Conservation (phyloP, 2,797 vertebrate species). For the Oreortyx pictus region DNA sequence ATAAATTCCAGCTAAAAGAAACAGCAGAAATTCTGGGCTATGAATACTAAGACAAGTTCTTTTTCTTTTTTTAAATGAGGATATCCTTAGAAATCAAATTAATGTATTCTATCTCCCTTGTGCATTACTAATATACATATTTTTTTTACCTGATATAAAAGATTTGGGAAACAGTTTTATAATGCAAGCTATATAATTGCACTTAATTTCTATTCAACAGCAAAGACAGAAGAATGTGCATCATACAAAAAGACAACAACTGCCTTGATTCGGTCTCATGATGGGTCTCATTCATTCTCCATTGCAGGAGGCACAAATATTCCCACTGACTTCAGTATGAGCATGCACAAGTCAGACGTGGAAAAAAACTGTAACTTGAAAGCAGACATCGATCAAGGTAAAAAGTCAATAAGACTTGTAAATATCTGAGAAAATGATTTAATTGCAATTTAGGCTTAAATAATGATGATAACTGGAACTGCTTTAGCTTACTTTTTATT, state of each 20-base stretch:
- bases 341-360: background rate
- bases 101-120: background rate
- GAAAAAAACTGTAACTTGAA: constrained; percentile 26
- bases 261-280: background rate
- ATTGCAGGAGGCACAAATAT: background rate
- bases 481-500: background rate
- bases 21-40: background rate
- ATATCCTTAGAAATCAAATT: background rate
- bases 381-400: background rate
- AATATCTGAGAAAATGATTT: background rate
- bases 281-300: background rate
- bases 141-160: background rate
- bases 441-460: constrained; percentile 25
- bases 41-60: background rate
- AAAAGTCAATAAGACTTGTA: background rate
- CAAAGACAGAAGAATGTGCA: background rate
- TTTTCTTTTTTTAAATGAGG: background rate
- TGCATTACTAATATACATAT: background rate
- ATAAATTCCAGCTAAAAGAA: constrained; percentile 29
- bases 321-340: background rate
- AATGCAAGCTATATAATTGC: background rate
- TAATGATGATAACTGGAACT: constrained; percentile 14
- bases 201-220: background rate
- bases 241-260: background rate
- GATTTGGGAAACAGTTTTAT: background rate